Conservation (phyloP, 2,113 vertebrate species). For the Cyprinus carpio region DNA sequence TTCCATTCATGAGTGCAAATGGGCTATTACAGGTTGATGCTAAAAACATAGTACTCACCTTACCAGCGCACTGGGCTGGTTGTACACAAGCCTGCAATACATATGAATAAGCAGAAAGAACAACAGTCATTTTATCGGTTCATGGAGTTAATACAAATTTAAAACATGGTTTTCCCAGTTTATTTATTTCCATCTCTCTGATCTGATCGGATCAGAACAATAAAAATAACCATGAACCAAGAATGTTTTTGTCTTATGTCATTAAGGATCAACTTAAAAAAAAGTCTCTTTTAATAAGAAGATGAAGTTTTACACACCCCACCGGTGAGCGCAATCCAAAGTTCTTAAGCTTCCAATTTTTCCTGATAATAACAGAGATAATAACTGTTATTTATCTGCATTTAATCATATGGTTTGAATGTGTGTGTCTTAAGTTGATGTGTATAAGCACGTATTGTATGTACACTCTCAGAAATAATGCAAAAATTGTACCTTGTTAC, state of each 20-base stretch:
- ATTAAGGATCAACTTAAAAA: neutral
- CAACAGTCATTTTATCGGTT: neutral
- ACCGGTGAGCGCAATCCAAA: neutral
- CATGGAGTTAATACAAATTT: neutral
- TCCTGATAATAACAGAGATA: neutral
- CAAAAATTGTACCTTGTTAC: too few relatives aligned
- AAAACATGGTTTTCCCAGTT: neutral
- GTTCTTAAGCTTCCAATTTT: neutral
- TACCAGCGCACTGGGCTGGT: slow-evolving; percentile 52
- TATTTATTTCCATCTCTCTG: neutral
- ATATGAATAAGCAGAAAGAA: neutral
- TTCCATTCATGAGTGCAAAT: neutral
- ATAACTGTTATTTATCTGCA: neutral
- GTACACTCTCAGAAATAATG: neutral
- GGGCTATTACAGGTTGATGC: neutral
- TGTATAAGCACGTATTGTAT: neutral
- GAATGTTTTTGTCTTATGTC: neutral
- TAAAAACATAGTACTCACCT: slow-evolving; percentile 54
- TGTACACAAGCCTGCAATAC: slow-evolving; percentile 57
- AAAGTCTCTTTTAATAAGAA: neutral
- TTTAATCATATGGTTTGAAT: neutral
- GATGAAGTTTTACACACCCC: neutral
- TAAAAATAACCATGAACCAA: neutral
- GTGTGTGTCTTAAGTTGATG: neutral
- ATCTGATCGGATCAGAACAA: neutral